A percentile compares a stretch with the other conserved stretches of the same genome.
Conservation (phyloP, 2,113 vertebrate species). For the Xenotilapia caudafasciata region DNA sequence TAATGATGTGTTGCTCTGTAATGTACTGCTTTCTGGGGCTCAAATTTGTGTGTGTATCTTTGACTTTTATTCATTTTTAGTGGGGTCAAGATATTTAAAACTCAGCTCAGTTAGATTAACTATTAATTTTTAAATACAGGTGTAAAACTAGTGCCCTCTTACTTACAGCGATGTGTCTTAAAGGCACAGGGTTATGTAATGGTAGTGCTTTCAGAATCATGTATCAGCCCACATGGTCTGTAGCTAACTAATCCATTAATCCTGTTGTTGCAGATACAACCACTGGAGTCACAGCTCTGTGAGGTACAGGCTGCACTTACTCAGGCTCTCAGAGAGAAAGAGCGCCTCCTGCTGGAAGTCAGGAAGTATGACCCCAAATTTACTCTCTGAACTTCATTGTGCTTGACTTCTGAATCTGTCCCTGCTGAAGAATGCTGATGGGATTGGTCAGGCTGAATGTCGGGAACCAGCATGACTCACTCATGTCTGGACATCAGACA, state of each 20-base stretch:
- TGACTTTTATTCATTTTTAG: neutral
- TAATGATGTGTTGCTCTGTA: neutral
- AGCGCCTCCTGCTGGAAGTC: slow-evolving; percentile 84
- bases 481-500: neutral
- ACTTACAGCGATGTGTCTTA: neutral
- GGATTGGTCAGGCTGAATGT: neutral
- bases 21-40: neutral
- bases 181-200: neutral
- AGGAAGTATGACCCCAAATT: slow-evolving; percentile 87
- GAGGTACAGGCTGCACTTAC: slow-evolving; percentile 74
- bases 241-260: neutral
- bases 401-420: neutral
- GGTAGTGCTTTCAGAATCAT: neutral
- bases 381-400: slow-evolving; percentile 70
- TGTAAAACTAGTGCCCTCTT: neutral
- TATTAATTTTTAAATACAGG: neutral
- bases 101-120: neutral
- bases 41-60: neutral
- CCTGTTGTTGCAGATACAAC: slow-evolving; percentile 33
- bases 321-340: slow-evolving; percentile 78
- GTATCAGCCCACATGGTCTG: neutral
- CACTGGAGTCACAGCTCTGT: slow-evolving; percentile 74
- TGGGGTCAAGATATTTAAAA: neutral
- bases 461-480: neutral
- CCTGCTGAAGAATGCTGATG: neutral